Percentiles rank a stretch among this genome's conserved stretches.
These are phyloP conservation scores for Idaea aversata DNA, from an alignment of 2,888 invertebrate genomes.

Conservation along the genomic window DNA sequence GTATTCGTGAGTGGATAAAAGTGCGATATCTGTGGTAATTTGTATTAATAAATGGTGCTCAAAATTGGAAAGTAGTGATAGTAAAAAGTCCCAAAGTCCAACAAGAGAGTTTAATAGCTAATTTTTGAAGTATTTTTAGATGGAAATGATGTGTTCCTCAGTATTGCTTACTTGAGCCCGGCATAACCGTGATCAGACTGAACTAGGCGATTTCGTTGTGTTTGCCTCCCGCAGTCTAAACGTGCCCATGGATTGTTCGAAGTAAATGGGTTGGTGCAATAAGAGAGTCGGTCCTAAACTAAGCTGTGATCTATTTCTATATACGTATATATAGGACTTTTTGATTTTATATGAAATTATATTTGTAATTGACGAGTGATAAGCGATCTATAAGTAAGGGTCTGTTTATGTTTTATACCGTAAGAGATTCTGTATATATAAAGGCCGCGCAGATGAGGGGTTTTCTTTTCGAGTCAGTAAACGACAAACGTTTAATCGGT, in stretches of 20 bases:
- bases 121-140: conserved; percentile 3
- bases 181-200: background rate
- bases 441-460: background rate
- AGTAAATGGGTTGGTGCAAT: conserved; percentile 26
- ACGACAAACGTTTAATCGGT: too few relatives aligned
- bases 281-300: conserved; percentile 55
- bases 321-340: conserved; percentile 34
- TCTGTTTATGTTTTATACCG: conserved; percentile 19
- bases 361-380: background rate
- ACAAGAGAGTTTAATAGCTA: conserved; percentile 8
- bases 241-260: background rate
- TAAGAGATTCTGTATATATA: background rate
- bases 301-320: conserved; percentile 73
- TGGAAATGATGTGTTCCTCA: conserved; percentile 6
- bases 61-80: background rate
- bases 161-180: background rate
- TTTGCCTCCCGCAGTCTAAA: background rate
- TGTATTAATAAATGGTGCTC: background rate
- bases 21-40: background rate
- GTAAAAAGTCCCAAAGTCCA: background rate
- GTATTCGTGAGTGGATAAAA: too few relatives aligned
- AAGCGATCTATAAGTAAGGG: conserved; percentile 22
- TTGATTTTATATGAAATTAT: background rate
- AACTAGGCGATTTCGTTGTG: background rate
- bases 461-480: background rate